Conservation (phyloP, 2,888 invertebrate species). For the Noctua fimbriata region DNA sequence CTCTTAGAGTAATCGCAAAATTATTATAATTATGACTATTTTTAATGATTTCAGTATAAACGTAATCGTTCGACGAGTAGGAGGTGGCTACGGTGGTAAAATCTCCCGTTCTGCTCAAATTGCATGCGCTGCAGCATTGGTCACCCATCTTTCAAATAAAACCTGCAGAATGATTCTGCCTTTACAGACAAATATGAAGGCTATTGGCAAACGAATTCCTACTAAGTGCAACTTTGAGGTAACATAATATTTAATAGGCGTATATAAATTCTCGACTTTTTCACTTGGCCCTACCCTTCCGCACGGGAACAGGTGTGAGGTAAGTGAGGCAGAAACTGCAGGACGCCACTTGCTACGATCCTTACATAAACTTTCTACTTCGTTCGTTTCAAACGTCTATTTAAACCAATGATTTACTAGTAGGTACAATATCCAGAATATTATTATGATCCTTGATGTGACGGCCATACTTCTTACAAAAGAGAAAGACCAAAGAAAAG, state of each 20-base stretch:
- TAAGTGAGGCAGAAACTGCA: background rate
- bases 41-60: slow-evolving; percentile 90
- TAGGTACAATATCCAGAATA: background rate
- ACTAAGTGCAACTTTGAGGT: slow-evolving; percentile 88
- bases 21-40: background rate
- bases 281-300: background rate
- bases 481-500: no score
- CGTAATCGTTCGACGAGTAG: slow-evolving; percentile 84
- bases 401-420: background rate
- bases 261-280: no score
- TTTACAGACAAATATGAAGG: slow-evolving; percentile 91
- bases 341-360: background rate
- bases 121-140: slow-evolving; percentile 80
- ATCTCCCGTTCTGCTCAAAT: slow-evolving; percentile 90
- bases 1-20: no score
- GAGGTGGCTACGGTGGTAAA: slow-evolving; percentile 93
- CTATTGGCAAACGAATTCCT: slow-evolving; percentile 90
- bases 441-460: background rate
- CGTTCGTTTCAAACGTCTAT: background rate
- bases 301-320: background rate
- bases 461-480: background rate
- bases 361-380: background rate
- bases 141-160: slow-evolving; percentile 89
- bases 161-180: slow-evolving; percentile 92
- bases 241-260: slow-evolving; percentile 52